phyloP scores from a whole-genome alignment of 2,113 vertebrate species.

The Festucalex cinctus region DNA sequence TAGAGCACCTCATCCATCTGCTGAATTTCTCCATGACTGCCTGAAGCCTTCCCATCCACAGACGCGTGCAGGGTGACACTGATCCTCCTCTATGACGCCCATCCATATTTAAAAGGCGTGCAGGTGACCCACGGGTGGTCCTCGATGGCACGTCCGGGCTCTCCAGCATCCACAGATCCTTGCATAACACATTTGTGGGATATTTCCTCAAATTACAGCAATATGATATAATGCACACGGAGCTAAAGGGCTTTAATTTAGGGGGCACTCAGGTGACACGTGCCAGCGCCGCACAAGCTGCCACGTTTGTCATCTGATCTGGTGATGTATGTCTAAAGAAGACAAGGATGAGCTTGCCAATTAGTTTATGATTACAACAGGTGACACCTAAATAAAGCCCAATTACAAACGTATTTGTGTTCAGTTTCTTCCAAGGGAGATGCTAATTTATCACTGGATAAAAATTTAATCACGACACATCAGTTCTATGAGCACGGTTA shows the following conservation, averaged over 20 bases:
- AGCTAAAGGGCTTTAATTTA: slow-evolving; percentile 38
- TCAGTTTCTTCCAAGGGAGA: slow-evolving; percentile 31
- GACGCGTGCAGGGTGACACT: slow-evolving; percentile 68
- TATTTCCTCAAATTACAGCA: slow-evolving; percentile 72
- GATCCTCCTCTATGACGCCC: slow-evolving; percentile 66
- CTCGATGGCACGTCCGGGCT: slow-evolving; percentile 36
- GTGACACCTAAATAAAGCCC: slow-evolving; percentile 63
- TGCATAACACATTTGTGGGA: slow-evolving; percentile 43
- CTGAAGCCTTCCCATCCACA: slow-evolving; percentile 48
- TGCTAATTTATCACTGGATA: slow-evolving; percentile 37
- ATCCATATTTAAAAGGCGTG: slow-evolving; percentile 75
- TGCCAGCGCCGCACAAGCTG: slow-evolving; percentile 44
- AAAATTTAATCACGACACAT: slow-evolving; percentile 41
- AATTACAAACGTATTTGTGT: slow-evolving; percentile 60
- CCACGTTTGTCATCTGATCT: slow-evolving; percentile 54
- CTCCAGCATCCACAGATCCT: slow-evolving; percentile 30
- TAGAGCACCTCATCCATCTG: slow-evolving; percentile 73
- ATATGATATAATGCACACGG: slow-evolving; percentile 60
- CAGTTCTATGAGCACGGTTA: not conserved
- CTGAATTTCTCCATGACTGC: slow-evolving; percentile 59
- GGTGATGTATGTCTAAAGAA: slow-evolving; percentile 49
- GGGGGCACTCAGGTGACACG: slow-evolving; percentile 51
- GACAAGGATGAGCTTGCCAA: slow-evolving; percentile 61
- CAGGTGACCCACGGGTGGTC: slow-evolving; percentile 61
- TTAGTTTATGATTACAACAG: slow-evolving; percentile 70